These are phyloP conservation scores for Porites australiensis DNA, from an alignment of 64 coral and sea anemone species.

Conservation along the genomic window DNA sequence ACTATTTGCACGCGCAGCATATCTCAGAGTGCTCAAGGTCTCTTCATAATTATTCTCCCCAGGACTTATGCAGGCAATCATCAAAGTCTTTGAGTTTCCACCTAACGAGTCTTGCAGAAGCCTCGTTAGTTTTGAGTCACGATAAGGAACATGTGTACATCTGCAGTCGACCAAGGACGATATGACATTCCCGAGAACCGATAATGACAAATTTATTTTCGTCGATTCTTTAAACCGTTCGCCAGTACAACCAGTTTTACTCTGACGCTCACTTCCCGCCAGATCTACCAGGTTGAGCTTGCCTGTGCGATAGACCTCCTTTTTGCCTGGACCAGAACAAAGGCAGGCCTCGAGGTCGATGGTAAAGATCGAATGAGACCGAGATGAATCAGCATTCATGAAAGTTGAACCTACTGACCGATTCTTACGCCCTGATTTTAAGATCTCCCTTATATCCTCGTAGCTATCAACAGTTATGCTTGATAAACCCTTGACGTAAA, in stretches of 20 bases:
- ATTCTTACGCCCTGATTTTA: constrained; percentile 79
- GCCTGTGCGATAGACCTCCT: constrained; percentile 81
- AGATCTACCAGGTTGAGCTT: constrained; percentile 95
- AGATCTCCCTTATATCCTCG: constrained; percentile 81
- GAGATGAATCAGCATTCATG: constrained; percentile 83
- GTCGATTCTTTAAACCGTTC: constrained; percentile 95
- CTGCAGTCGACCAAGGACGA: constrained; percentile 88
- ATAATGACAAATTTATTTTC: constrained; percentile 90
- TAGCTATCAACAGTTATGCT: constrained; percentile 91
- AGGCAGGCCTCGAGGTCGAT: constrained; percentile 81
- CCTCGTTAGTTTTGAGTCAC: constrained; percentile 96
- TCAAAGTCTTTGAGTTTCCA: constrained; percentile 88
- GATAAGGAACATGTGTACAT: constrained; percentile 84
- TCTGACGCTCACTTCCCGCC: constrained; percentile 92
- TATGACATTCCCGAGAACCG: constrained; percentile 91
- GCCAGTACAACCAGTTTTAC: constrained; percentile 88
- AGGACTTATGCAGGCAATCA: constrained; percentile 95
- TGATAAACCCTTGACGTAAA: constrained; percentile 91
- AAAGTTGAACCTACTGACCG: constrained; percentile 91
- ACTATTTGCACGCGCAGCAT: constrained; percentile 91
- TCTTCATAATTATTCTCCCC: constrained; percentile 95
- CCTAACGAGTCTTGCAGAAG: constrained; percentile 89
- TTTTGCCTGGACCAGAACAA: constrained; percentile 43
- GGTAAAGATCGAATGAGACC: constrained; percentile 93
- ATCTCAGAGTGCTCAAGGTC: constrained; percentile 87